A percentile compares a stretch with the other conserved stretches of the same genome.
Conservation (phyloP, 2,888 invertebrate species). For the Eristalis arbustorum region DNA sequence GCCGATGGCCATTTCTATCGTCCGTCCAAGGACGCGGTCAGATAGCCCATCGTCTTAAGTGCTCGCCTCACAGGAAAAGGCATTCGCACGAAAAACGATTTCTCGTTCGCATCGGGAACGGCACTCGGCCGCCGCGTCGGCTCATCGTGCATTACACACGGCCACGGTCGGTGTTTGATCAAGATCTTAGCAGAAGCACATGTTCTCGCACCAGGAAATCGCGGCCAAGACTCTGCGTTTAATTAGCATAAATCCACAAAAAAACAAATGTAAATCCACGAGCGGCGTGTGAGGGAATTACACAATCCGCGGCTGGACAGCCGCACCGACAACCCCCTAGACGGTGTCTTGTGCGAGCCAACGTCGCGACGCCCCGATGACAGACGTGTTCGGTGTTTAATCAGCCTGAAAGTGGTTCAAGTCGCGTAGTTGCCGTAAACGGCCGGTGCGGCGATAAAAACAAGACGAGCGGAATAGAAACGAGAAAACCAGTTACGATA, state of each 20-base stretch:
- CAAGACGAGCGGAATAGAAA: not conserved
- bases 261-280: slow-evolving; percentile 23
- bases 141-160: slow-evolving; percentile 44
- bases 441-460: not conserved
- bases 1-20: slow-evolving; percentile 38
- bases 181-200: slow-evolving; percentile 47
- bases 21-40: not conserved
- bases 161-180: slow-evolving; percentile 52
- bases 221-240: not conserved
- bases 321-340: not conserved
- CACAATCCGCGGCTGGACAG: not conserved
- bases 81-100: slow-evolving; percentile 8
- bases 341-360: not conserved
- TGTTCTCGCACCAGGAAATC: not conserved
- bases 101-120: not conserved
- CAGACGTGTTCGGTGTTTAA: slow-evolving; percentile 43
- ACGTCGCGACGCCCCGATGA: not conserved
- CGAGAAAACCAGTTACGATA: not conserved
- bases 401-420: slow-evolving; percentile 42
- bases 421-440: not conserved
- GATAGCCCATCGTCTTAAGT: slow-evolving; percentile 25
- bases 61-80: not conserved
- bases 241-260: slow-evolving; percentile 43
- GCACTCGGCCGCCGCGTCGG: too few species aligned
- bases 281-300: slow-evolving; percentile 17